phyloP scores from a whole-genome alignment of 2,113 vertebrate species.

The Emydocephalus ijimae region DNA sequence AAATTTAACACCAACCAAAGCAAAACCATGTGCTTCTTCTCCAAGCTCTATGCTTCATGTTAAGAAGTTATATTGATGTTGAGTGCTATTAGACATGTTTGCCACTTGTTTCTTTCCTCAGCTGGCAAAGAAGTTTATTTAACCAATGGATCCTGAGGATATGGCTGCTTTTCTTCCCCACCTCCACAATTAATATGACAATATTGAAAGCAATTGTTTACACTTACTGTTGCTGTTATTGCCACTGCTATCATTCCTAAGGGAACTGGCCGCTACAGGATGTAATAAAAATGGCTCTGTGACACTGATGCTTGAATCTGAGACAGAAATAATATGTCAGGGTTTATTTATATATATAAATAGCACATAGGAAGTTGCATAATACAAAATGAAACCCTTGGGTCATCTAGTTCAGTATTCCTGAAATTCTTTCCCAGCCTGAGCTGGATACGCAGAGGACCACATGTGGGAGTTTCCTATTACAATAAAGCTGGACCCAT shows the following conservation, averaged over 20 bases:
- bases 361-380: slow-evolving; percentile 34
- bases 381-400: not conserved
- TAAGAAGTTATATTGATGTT: not conserved
- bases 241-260: slow-evolving; percentile 77
- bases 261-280: slow-evolving; percentile 79
- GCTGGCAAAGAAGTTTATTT: slow-evolving; percentile 39
- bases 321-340: slow-evolving; percentile 72
- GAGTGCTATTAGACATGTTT: not conserved
- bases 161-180: slow-evolving; percentile 50
- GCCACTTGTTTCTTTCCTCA: slow-evolving; percentile 31
- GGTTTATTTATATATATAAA: slow-evolving; percentile 11
- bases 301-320: slow-evolving; percentile 78
- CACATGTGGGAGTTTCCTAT: not conserved
- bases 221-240: slow-evolving; percentile 76
- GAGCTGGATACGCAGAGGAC: not conserved
- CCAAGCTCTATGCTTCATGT: not conserved
- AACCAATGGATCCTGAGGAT: slow-evolving; percentile 49
- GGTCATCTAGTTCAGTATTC: not conserved
- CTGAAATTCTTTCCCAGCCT: not conserved
- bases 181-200: slow-evolving; percentile 61
- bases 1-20: not conserved
- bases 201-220: slow-evolving; percentile 60
- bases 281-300: slow-evolving; percentile 78
- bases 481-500: not conserved
- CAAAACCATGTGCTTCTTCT: not conserved